These are phyloP conservation scores for Ganaspis brasiliensis DNA, from an alignment of 2,888 invertebrate genomes.

Conservation along the genomic window DNA sequence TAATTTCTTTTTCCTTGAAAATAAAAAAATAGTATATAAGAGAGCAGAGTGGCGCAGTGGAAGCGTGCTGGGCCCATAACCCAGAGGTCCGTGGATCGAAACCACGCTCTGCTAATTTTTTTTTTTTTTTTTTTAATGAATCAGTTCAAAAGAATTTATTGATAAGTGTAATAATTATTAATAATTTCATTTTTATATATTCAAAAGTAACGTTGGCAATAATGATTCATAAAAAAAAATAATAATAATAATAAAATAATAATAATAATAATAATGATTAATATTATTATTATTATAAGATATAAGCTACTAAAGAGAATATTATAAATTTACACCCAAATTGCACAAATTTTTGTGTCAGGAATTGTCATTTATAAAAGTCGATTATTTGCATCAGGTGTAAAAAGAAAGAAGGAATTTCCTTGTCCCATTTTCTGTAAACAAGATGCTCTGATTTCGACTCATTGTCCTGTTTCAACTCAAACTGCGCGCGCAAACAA, in stretches of 20 bases:
- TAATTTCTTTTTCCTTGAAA: no score
- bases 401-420: slow-evolving; percentile 45
- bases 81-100: slow-evolving; percentile 31
- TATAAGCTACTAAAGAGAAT: no score
- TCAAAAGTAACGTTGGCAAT: no score
- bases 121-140: background rate
- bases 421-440: slow-evolving; percentile 43
- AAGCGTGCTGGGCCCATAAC: slow-evolving; percentile 31
- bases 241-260: no score
- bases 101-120: slow-evolving; percentile 26
- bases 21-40: no score
- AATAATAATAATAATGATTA: no score
- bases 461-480: background rate
- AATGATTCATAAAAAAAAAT: no score
- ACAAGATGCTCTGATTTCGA: slow-evolving; percentile 1
- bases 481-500: slow-evolving; percentile 57
- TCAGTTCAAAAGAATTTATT: no score
- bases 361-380: background rate
- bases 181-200: no score
- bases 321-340: no score
- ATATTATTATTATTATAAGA: no score
- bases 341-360: background rate
- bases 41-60: slow-evolving; percentile 25
- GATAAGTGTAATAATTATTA: no score
- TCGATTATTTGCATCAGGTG: background rate